These are phyloP conservation scores for Lochmaea crataegi DNA, from an alignment of 2,888 invertebrate genomes.

Conservation along the genomic window DNA sequence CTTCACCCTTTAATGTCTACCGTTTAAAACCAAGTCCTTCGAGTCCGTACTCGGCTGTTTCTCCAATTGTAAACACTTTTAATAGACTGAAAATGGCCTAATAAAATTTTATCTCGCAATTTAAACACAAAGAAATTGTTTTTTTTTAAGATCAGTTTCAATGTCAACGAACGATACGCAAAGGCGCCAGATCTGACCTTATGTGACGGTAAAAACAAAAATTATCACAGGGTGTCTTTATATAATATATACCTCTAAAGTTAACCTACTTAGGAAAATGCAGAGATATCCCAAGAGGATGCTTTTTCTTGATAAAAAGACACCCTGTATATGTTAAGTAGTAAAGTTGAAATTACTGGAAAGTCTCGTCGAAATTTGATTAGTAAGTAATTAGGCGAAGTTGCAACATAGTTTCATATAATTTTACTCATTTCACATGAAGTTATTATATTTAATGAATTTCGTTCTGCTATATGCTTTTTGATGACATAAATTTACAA, in stretches of 20 bases:
- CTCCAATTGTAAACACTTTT: slow-evolving; percentile 56
- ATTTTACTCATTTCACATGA: neutral
- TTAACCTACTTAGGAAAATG: too few relatives aligned
- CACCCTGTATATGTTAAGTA: neutral
- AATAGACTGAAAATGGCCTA: slow-evolving; percentile 53
- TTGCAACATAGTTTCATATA: neutral
- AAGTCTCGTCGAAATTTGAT: neutral
- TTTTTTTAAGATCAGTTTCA: neutral
- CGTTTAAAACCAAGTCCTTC: slow-evolving; percentile 4
- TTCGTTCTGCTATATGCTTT: neutral
- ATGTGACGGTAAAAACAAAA: neutral
- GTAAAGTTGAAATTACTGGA: neutral
- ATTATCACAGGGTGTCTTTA: neutral
- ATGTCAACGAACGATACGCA: neutral
- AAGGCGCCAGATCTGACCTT: neutral
- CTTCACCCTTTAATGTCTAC: slow-evolving; percentile 26
- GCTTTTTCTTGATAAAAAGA: too few relatives aligned
- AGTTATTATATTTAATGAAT: slow-evolving; percentile 1
- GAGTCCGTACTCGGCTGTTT: slow-evolving; percentile 50
- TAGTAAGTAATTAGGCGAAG: neutral
- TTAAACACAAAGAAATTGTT: slow-evolving; percentile 46
- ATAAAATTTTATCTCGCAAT: slow-evolving; percentile 54
- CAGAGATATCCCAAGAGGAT: too few relatives aligned
- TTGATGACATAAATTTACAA: neutral
- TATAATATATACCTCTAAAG: too few relatives aligned